These are phyloP conservation scores for Hirtodrosophila alboralis DNA, from an alignment of 2,888 invertebrate genomes.

Conservation along the genomic window DNA sequence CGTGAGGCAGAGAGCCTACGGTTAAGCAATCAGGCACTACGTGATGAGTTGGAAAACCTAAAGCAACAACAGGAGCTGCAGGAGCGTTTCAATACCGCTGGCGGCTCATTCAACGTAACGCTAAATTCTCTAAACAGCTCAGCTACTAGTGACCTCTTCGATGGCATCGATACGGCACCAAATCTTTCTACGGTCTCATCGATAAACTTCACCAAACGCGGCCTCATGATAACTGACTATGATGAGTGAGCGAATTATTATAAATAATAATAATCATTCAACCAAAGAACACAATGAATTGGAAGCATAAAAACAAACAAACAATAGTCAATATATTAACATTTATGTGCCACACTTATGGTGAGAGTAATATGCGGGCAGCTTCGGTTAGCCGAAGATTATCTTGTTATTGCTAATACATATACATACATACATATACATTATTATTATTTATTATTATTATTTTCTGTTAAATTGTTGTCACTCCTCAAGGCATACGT, in stretches of 20 bases:
- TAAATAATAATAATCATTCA: conserved; percentile 12
- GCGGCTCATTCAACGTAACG: conserved; percentile 66
- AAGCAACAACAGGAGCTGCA: conserved; percentile 71
- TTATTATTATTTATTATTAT: no score
- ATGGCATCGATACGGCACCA: conserved; percentile 59
- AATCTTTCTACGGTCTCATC: conserved; percentile 58
- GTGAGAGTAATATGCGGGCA: conserved; percentile 31
- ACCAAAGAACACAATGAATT: conserved; percentile 51
- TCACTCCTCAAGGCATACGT: conserved; percentile 37
- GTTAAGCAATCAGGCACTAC: conserved; percentile 78
- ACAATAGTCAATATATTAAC: conserved; percentile 48
- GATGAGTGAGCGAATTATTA: conserved; percentile 63
- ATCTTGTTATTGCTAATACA: conserved; percentile 62
- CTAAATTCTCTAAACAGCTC: conserved; percentile 72
- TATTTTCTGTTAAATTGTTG: conserved; percentile 41
- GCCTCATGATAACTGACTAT: conserved; percentile 79
- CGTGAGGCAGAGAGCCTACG: conserved; percentile 79
- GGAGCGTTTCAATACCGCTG: conserved; percentile 59
- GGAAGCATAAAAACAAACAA: conserved; percentile 34
- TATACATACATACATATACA: no score
- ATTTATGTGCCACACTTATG: conserved; percentile 49
- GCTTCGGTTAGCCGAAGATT: conserved; percentile 48
- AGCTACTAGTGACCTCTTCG: conserved; percentile 72
- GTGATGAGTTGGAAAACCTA: conserved; percentile 72
- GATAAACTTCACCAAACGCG: conserved; percentile 73